Base-by-base conservation (phyloP, 2,113 vertebrate genomes). In the Gasterosteus aculeatus region DNA sequence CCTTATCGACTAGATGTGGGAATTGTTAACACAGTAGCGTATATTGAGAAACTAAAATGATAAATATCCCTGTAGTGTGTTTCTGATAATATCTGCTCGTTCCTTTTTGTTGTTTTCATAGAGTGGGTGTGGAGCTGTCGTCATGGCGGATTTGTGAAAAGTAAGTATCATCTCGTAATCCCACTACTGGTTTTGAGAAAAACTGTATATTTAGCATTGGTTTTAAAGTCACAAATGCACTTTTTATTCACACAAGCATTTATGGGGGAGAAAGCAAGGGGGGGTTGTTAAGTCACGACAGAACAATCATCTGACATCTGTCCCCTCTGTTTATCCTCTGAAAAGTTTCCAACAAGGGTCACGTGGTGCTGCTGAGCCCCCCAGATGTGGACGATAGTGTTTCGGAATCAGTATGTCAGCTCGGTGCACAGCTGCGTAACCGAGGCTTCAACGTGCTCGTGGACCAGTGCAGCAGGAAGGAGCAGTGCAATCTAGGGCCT, bases 391-490 rank as follows among this genome's bases (percentile, higher is more conserved):
- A 80, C 1, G 31, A 53, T 2, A 71, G 39, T 44, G 89, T 95
- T 0, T 93, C 94, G 10, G 78, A 84, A 33, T 82, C 85, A 0
- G 93, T 95, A 0, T 92, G 91, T 16, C 62, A 77, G 10, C 78
- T 98, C 46, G 94, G 94, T 12, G 91, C 91, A 0, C 81, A 92
- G n/a, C 92, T 98, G 68, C 75, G 58, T 7, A 84, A 70, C 0
- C 84, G 94, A 62, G 95, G 94, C 12, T 91, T 96, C 82, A 75
- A 62, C 0, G 96, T 96, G 64, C 88, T 77, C 0, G 90, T 96
- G 60, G 97, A 97, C 29, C 92, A 97, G 8, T 98, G 96, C 89
- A 94, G 94, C 78, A 93, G 94, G 41, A 87, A 80, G 0, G 94
- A 95, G 19, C 87, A 96, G 5, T 86, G 94, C 0, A 78, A 86